Percentiles rank a stretch among this genome's conserved stretches.
These are phyloP conservation scores for Champsocephalus esox DNA, from an alignment of 2,797 vertebrate species.

Conservation along the genomic window DNA sequence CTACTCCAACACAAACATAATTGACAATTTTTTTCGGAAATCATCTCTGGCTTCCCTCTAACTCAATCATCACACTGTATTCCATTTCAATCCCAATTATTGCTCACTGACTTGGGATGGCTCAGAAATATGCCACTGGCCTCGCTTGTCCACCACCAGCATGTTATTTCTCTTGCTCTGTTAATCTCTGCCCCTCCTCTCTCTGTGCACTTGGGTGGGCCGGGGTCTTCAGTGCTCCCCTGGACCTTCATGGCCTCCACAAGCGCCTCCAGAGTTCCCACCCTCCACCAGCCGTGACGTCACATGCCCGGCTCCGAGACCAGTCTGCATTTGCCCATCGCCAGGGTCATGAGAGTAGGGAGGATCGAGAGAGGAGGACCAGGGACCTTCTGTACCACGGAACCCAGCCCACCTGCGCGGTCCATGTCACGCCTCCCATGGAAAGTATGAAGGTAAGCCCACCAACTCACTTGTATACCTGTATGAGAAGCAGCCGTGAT, in stretches of 20 bases:
- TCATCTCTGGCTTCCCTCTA: slow-evolving; percentile 57
- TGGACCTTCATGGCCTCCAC: slow-evolving; percentile 88
- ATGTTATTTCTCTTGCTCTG: slow-evolving; percentile 29
- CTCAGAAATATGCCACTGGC: slow-evolving; percentile 54
- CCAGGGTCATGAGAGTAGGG: slow-evolving; percentile 87
- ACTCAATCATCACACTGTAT: slow-evolving; percentile 66
- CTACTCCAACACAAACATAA: slow-evolving; percentile 11
- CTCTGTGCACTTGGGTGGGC: slow-evolving; percentile 65
- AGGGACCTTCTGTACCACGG: slow-evolving; percentile 32
- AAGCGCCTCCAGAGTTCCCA: slow-evolving; percentile 85
- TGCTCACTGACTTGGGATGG: slow-evolving; percentile 52
- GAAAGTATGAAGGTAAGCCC: slow-evolving; percentile 91
- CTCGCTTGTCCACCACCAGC: slow-evolving; percentile 20
- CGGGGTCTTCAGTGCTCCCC: slow-evolving; percentile 83
- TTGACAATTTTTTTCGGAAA: slow-evolving; percentile 63
- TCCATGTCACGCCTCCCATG: slow-evolving; percentile 87
- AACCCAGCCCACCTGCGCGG: slow-evolving; percentile 74
- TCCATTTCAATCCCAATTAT: slow-evolving; percentile 60
- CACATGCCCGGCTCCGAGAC: slow-evolving; percentile 87
- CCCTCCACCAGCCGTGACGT: slow-evolving; percentile 84
- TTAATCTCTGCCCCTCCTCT: slow-evolving; percentile 52
- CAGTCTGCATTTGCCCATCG: slow-evolving; percentile 87
- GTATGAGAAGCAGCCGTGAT: neutral
- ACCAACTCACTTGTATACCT: neutral
- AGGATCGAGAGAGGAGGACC: slow-evolving; percentile 85